phyloP scores from a whole-genome alignment of 2,113 vertebrate species.

The Macrotus californicus region DNA sequence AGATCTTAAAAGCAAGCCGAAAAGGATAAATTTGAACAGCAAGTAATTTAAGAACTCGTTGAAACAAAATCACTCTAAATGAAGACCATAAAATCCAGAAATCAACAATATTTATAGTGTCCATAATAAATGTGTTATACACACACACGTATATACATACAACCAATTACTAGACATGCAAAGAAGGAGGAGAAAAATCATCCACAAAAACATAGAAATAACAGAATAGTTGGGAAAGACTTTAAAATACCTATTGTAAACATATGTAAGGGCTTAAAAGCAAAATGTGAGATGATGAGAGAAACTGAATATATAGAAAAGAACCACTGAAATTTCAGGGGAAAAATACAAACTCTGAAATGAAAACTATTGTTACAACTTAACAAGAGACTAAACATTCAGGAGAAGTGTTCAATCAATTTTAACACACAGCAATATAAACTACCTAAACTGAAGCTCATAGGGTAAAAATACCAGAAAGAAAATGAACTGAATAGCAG shows the following conservation, averaged over 20 bases:
- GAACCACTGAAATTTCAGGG: background rate
- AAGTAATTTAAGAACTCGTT: background rate
- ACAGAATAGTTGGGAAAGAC: background rate
- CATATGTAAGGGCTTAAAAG: background rate
- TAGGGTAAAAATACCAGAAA: background rate
- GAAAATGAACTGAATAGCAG: background rate
- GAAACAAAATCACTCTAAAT: background rate
- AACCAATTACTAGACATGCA: background rate
- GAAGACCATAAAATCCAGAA: background rate
- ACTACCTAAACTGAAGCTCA: background rate
- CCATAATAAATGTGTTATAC: background rate
- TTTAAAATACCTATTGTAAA: background rate
- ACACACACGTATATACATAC: background rate
- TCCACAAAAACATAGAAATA: background rate
- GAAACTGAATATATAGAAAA: background rate
- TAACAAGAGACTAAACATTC: background rate
- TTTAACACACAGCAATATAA: background rate
- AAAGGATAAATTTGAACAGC: background rate
- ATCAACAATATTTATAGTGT: background rate
- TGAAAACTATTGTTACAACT: background rate
- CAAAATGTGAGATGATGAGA: background rate
- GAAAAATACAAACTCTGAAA: background rate
- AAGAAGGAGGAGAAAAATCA: background rate
- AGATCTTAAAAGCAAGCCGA: conserved; percentile 1
- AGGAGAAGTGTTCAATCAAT: background rate